Base-by-base conservation (phyloP, 2,797 vertebrate genomes). In the Phrynocephalus guinanensis region DNA sequence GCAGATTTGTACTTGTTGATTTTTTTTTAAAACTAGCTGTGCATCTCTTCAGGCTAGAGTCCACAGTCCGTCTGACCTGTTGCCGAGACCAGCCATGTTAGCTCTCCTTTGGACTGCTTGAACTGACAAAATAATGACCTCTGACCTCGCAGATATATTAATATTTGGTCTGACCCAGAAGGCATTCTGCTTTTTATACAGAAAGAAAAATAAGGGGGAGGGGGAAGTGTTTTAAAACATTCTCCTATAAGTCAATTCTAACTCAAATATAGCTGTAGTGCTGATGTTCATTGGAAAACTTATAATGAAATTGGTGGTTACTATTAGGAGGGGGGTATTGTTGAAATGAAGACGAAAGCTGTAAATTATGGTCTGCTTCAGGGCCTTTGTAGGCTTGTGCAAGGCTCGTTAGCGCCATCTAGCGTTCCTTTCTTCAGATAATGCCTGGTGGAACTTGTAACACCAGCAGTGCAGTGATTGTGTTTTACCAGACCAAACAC, bases 331-430 rank as follows among this genome's bases (percentile, higher is more conserved):
- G 38, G 38, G 38, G 38, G 30, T 79, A 8, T 10, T 70, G 88
- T 90, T 66, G 72, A 90, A 90, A 86, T 83, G 84, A 83, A 80
- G 88, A 92, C 67, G 73, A 68, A 30, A 85, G 82, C 80, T 81
- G 87, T 86, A 26, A 71, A 50, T 52, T 16, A 15, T 85, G n/a
- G 63, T 80, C 70, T 11, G 10, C 24, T 33, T 0, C 0, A 68
- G 48, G 18, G 1, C 0, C n/a, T 15, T 10, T 24, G 2, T 0
- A 3, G 33, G 16, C 90, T 78, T 52, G 81, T 89, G 0, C 16
- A 76, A 92, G 82, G 92, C 78, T 91, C 72, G 84, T 60, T 82
- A n/a, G 82, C 88, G 63, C 95, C 94, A 95, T 86, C 94, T 96
- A 94, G 95, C 24, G 81, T 4, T 82, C 67, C 2, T 13, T 7